Conservation (phyloP, 2,888 invertebrate genomes). For the Catocala sponsa region DNA sequence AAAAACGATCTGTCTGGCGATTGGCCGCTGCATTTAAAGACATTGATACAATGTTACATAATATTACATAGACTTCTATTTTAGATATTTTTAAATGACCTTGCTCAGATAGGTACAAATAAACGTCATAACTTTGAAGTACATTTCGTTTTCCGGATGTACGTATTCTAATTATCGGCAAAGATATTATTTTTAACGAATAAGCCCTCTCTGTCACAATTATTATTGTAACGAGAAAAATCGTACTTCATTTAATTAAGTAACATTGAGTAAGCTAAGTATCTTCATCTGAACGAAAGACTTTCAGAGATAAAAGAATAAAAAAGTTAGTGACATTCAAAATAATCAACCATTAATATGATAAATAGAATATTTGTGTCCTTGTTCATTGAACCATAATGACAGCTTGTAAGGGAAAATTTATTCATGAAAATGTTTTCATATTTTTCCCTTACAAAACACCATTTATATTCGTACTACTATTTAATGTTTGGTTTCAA, state of each 20-base stretch:
- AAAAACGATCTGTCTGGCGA: no score
- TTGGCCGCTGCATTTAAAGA: no score
- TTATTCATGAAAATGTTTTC: constrained; percentile 5
- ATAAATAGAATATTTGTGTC: constrained; percentile 21
- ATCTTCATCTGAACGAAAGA: not conserved
- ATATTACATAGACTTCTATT: no score
- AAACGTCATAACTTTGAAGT: no score
- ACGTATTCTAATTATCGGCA: no score
- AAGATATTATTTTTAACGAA: not conserved
- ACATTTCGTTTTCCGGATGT: no score
- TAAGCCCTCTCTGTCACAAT: constrained; percentile 5
- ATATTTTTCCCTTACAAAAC: not conserved
- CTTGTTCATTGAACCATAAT: constrained; percentile 11
- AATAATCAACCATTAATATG: constrained; percentile 46
- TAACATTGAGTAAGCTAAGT: constrained; percentile 5
- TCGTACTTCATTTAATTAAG: constrained; percentile 3
- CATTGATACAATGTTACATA: no score
- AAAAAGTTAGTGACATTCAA: constrained; percentile 28
- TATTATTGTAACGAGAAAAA: constrained; percentile 1
- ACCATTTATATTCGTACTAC: not conserved
- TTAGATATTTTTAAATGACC: no score
- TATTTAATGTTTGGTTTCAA: not conserved
- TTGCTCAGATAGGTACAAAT: no score
- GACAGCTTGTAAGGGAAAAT: constrained; percentile 7
- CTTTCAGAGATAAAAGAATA: constrained; percentile 12